Percentiles rank a stretch among this genome's conserved stretches.
phyloP scores from a whole-genome alignment of 2,797 vertebrate genomes.

The Leuciscus waleckii region DNA sequence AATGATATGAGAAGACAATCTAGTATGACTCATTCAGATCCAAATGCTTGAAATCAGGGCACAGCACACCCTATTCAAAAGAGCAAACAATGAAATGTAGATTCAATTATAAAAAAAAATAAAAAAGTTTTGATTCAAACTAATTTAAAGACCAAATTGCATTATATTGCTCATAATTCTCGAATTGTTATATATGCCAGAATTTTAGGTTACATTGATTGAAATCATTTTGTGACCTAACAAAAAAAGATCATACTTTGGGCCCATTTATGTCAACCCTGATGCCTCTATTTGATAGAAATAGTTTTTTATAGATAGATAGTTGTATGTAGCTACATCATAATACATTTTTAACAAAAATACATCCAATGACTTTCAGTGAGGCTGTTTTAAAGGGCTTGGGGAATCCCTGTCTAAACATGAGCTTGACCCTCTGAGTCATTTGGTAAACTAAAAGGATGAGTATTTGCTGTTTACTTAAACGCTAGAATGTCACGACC shows the following conservation, averaged over 20 bases:
- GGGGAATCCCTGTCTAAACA: conserved; percentile 60
- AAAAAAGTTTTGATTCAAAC: not conserved
- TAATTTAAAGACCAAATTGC: not conserved
- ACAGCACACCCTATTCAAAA: not conserved
- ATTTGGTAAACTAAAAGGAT: conserved; percentile 52
- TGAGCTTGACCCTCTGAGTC: conserved; percentile 55
- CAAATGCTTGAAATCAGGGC: not conserved
- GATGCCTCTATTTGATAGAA: not conserved
- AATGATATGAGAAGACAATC: not conserved
- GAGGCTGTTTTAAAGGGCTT: conserved; percentile 23
- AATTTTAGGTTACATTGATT: not conserved
- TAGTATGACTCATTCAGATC: not conserved
- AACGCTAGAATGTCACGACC: conserved; percentile 6
- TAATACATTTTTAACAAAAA: too few species aligned
- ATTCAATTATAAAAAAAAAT: not conserved
- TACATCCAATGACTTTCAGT: not conserved
- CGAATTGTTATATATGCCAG: not conserved
- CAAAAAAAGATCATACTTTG: not conserved
- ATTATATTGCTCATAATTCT: not conserved
- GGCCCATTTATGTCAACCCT: not conserved
- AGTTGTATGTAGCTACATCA: not conserved
- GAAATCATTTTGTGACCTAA: not conserved
- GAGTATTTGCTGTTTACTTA: conserved; percentile 48
- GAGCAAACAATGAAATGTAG: not conserved
- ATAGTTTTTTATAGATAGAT: not conserved